phyloP scores from a whole-genome alignment of 1,140 invertebrate genomes.

The Saxidomus purpurata region DNA sequence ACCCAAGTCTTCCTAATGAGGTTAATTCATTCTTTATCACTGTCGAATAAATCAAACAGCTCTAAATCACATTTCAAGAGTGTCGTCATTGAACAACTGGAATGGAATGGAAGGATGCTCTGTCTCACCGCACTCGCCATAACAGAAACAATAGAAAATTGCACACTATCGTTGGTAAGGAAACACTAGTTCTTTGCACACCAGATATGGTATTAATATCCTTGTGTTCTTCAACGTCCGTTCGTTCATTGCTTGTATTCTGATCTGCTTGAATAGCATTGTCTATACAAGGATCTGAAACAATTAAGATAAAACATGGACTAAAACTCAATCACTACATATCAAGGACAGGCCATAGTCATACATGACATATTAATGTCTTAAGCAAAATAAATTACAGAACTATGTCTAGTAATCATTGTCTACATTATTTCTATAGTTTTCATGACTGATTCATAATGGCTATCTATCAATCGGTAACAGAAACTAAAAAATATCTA shows the following conservation, averaged over 20 bases:
- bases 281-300: conserved; percentile 43
- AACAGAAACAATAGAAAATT: conserved; percentile 34
- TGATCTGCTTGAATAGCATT: conserved; percentile 46
- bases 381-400: too few species aligned
- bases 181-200: conserved; percentile 30
- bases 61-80: background rate
- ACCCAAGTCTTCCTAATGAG: background rate
- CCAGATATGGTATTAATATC: conserved; percentile 10
- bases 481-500: background rate
- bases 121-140: conserved; percentile 38
- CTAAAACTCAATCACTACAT: too few species aligned
- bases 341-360: too few species aligned
- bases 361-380: too few species aligned
- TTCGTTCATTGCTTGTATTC: conserved; percentile 25
- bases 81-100: background rate
- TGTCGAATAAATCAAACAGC: background rate
- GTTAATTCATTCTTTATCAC: background rate
- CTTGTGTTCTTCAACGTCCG: conserved; percentile 49
- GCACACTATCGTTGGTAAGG: conserved; percentile 41
- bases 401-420: too few species aligned
- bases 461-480: too few species aligned
- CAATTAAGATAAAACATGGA: background rate
- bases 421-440: too few species aligned
- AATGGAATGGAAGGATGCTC: background rate
- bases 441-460: too few species aligned